Evolutionary conservation across 2,797 vertebrate genomes (phyloP), one percentile per base, ranked within the genome.

Genomic region (Gobio occitaniae): DNA sequence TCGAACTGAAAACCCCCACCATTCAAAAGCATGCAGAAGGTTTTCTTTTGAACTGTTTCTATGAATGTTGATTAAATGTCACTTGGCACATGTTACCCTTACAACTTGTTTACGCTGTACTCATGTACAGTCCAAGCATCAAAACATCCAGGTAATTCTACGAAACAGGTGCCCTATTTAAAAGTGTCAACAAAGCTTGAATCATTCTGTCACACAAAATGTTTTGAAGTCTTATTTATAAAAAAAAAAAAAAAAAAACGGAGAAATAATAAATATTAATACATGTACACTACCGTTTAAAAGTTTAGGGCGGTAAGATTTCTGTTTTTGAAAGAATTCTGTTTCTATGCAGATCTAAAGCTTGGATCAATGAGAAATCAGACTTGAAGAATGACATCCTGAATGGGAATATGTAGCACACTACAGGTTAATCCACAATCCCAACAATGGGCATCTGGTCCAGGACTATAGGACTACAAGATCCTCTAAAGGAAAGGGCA

Each of bases 1-100:
- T 83, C 50, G n/a, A 68, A 29, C 69, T 54, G 59, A 88, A 88
- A 86, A 38, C 21, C 76, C 82, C 50, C 29, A 78, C 65, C 2
- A 41, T 80, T 88, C 38, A 82, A 32, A 52, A 29, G 47, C 1
- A 15, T 25, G 65, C 19, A 47, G 21, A 4, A 13, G 32, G 36
- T 19, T 71, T 84, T 71, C 25, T 78, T 70, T 71, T 63, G 50
- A 84, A 41, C 52, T 44, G 68, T 74, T 59, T 52, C 32, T 56
- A 21, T 21, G 8, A 56, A 56, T 56, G 54, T 70, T 10, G 29
- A 52, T 50, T 16, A 77, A 76, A 70, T 78, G 72, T 78, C 25
- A 69, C 50, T 66, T 56, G 44, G 50, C 48, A 83, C 29, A n/a
- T n/a, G 70, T 65, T 25, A 41, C 59, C 3, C 44, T 83, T 38